Evolutionary conservation across 2,888 invertebrate species (phyloP).

Genomic region (Dynastes grantii): DNA sequence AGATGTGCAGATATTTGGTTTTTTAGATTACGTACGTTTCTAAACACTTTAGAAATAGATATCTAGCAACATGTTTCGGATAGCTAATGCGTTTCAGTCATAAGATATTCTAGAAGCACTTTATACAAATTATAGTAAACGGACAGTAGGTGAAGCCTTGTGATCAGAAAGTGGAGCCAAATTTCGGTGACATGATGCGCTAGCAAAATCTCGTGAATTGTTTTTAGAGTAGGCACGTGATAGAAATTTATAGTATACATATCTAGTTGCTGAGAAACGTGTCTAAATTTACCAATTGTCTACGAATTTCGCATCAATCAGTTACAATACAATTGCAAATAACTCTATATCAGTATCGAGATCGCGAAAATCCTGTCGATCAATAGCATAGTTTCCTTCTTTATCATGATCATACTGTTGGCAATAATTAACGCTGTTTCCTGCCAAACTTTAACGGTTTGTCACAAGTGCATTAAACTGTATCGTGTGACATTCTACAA

Average conservation of each 20-base stretch:
- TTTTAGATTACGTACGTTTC: too few relatives aligned
- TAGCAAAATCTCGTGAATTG: conserved; percentile 47
- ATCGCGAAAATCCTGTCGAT: conserved; percentile 3
- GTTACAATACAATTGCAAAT: not conserved
- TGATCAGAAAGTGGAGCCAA: conserved; percentile 46
- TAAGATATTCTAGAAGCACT: conserved; percentile 27
- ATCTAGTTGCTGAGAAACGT: conserved; percentile 28
- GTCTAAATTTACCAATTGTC: conserved; percentile 34
- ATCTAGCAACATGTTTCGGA: not conserved
- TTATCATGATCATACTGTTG: conserved; percentile 26
- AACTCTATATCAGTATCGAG: not conserved
- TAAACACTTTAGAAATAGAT: not conserved
- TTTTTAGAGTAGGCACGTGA: conserved; percentile 46
- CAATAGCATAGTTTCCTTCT: not conserved
- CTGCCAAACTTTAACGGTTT: conserved; percentile 8
- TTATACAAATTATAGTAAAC: conserved; percentile 20
- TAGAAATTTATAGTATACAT: conserved; percentile 17
- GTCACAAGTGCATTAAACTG: conserved; percentile 29
- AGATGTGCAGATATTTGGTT: too few relatives aligned
- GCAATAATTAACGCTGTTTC: conserved; percentile 17
- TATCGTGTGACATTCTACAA: not conserved
- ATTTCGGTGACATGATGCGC: conserved; percentile 31
- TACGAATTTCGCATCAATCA: conserved; percentile 21
- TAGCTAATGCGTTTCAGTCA: conserved; percentile 1
- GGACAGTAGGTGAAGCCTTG: conserved; percentile 41